Evolutionary conservation across 2,888 invertebrate genomes (phyloP).

Genomic region (Gnatocerus cornutus): DNA sequence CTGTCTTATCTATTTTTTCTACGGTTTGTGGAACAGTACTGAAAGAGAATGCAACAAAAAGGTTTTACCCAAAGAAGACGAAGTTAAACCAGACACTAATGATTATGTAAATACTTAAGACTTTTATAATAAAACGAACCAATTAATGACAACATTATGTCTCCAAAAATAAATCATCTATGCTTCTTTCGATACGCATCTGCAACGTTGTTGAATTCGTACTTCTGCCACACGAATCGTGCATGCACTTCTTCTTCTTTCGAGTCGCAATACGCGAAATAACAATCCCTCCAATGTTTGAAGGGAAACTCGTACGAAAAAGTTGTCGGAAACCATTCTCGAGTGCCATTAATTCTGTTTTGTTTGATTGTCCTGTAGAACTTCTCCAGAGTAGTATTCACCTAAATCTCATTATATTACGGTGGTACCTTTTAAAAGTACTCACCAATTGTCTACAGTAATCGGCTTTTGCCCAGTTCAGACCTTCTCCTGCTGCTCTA

Average conservation of each 20-base stretch:
- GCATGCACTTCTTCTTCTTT: slow-evolving; percentile 63
- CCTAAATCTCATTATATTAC: slow-evolving; percentile 37
- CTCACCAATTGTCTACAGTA: slow-evolving; percentile 53
- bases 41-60: slow-evolving; percentile 65
- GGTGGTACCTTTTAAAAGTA: slow-evolving; percentile 16
- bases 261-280: slow-evolving; percentile 65
- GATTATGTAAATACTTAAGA: slow-evolving; percentile 3
- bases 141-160: neutral
- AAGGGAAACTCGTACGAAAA: slow-evolving; percentile 65
- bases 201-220: slow-evolving; percentile 35
- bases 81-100: slow-evolving; percentile 4
- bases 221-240: slow-evolving; percentile 28
- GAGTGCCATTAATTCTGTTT: slow-evolving; percentile 60
- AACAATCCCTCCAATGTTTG: slow-evolving; percentile 63
- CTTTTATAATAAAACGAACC: neutral
- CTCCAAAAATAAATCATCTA: no score
- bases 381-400: slow-evolving; percentile 45
- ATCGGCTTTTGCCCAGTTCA: slow-evolving; percentile 62
- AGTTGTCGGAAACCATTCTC: slow-evolving; percentile 66
- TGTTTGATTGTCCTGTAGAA: slow-evolving; percentile 62
- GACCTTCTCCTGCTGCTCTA: slow-evolving; percentile 44
- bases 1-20: slow-evolving; percentile 81
- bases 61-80: neutral
- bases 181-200: slow-evolving; percentile 13
- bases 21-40: slow-evolving; percentile 82